phyloP scores from a whole-genome alignment of 2,113 vertebrate species.

The Microtus montanus region DNA sequence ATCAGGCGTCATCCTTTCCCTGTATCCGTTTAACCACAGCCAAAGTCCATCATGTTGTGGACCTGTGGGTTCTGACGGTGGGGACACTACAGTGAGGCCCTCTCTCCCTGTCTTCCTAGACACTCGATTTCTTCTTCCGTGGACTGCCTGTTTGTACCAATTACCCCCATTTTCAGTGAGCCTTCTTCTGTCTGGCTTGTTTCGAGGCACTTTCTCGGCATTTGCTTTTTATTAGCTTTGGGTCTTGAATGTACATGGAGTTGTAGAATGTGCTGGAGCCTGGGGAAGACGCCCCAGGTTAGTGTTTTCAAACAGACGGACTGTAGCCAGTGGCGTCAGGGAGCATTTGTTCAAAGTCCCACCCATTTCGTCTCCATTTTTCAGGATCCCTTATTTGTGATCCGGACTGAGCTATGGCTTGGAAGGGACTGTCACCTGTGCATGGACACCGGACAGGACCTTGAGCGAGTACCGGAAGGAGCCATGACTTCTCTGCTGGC shows the following conservation, averaged over 20 bases:
- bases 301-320: not conserved
- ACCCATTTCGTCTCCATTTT: accelerated
- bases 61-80: accelerated
- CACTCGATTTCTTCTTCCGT: accelerated
- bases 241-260: not conserved
- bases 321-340: accelerated
- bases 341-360: not conserved
- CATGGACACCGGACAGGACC: not conserved
- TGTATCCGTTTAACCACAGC: not conserved
- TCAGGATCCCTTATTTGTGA: not conserved
- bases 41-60: accelerated
- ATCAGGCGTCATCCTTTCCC: accelerated
- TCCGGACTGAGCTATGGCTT: not conserved
- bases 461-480: not conserved
- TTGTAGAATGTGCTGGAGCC: not conserved
- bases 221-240: not conserved
- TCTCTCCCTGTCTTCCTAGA: accelerated
- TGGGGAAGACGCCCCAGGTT: not conserved
- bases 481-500: not conserved
- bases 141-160: not conserved
- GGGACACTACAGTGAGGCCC: accelerated
- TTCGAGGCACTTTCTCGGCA: not conserved
- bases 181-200: not conserved
- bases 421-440: not conserved
- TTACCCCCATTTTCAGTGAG: accelerated